Evolutionary conservation across 2,797 vertebrate genomes (phyloP).

Genomic region (Acanthopagrus latus): DNA sequence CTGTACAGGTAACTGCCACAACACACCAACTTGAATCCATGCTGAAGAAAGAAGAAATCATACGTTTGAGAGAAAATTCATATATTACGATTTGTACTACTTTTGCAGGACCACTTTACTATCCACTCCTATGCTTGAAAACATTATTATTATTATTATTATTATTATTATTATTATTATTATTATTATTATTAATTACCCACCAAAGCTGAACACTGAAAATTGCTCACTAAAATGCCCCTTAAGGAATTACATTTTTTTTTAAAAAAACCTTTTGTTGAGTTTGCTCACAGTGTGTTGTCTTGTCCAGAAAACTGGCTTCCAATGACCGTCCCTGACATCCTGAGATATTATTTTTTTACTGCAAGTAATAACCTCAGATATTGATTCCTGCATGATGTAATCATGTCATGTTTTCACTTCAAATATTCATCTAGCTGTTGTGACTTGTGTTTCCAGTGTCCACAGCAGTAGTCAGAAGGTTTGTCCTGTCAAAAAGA

Average conservation of each 20-base stretch:
- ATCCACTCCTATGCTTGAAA: too few species aligned
- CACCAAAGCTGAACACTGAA: too few species aligned
- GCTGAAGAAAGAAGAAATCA: too few species aligned
- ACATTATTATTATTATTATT: too few species aligned
- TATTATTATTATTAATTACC: too few species aligned
- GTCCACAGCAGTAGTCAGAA: not conserved
- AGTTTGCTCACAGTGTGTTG: not conserved
- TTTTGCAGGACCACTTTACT: too few species aligned
- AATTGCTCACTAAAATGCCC: too few species aligned
- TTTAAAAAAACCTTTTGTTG: not conserved
- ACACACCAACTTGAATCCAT: not conserved
- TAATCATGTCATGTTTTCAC: not conserved
- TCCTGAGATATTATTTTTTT: not conserved
- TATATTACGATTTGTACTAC: too few species aligned
- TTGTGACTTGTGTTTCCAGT: not conserved
- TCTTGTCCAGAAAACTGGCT: not conserved
- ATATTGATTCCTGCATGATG: not conserved
- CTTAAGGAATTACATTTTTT: not conserved
- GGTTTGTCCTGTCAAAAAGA: conserved; percentile 7
- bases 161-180: too few species aligned
- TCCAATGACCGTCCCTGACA: not conserved
- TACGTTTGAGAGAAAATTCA: too few species aligned
- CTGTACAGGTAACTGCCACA: not conserved
- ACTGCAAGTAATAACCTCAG: not conserved
- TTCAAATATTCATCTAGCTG: conserved; percentile 1